Evolutionary conservation across 2,113 vertebrate genomes (phyloP), one percentile per base, ranked within the genome.

Genomic region (Poeciliopsis turrubarensis): DNA sequence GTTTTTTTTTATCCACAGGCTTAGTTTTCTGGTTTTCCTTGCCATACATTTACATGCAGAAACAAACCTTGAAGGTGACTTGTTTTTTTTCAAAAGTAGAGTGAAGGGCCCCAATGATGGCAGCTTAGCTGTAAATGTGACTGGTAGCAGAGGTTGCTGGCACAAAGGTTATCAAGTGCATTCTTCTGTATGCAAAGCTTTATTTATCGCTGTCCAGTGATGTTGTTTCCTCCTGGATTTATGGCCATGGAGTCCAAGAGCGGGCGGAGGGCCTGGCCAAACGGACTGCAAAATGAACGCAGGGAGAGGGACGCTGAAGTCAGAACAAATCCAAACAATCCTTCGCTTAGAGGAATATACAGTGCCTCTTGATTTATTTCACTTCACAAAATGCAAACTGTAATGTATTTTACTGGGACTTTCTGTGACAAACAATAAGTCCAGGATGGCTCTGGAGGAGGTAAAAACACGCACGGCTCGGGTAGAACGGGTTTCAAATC

Each of bases 261-360:
- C 31, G 96, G 97, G 77, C 95, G 95, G 83, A 99, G 94, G 31
- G 95, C 95, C 93, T 97, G 97, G 92, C 97, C 97, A 73, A 99
- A 97, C 27, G 97, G 97, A 88, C 97, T 99, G 88, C 15, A 65
- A 85, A 90, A 70, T 60, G 85, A 77, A 79, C 64, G 86, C 27
- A 17, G 14, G 14, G 17, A 86, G 72, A 29, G 77, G 22, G 25
- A 79, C 4, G 75, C n/a, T 29, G 30, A 74, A 51, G 65, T 57
- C 22, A 13, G 60, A 60, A 6, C 39, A 9, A 22, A 54, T 54
- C 3, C 19, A 9, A 25, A 25, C 51, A 22, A n/a, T 57, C 51
- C 1, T 57, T 57, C 15, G 19, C 19, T 19, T 19, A 25, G 15
- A 51, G 47, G 22, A 19, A 8, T 51, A 6, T 51, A 41, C 3